Base-by-base conservation (phyloP, 1,140 invertebrate species). In the Dreissena rostriformis region DNA sequence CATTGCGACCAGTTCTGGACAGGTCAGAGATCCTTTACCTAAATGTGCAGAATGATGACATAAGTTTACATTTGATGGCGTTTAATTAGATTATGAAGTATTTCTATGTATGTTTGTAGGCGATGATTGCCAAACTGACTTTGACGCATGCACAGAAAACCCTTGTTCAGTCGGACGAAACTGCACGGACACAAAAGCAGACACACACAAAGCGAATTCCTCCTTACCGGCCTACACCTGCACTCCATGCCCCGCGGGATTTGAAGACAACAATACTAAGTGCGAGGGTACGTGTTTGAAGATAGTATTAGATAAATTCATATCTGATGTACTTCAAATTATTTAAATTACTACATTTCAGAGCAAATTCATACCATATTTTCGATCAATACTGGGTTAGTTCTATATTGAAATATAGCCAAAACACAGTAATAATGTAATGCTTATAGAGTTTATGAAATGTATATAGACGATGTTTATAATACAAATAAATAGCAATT, bases 1-100 rank as follows among this genome's bases (percentile, higher is more conserved):
- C 12, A 63, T 12, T 84, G 82, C 53, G 29, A 53, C 14, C 26
- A 19, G 0, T 84, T 77, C 51, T 84, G 75, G 73, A 72, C 73
- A 68, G 82, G 82, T 84, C 71, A 19, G 70, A 68, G 28, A 17
- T 65, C 29, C 5, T 68, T 15, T 52, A 49, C 66, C 11, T 28
- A n/a, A 67, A 76, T 73, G 19, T 6, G 17, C 29, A 26, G 17
- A 68, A 22, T 28, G 5, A 39, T 2, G 8, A 39, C 2, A 39
- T 39, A 5, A 39, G 39, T 39, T 39, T 39, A 5, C 5, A 28
- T 28, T 28, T 68, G 26, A 5, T 68, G 5, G 6, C 26, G 5
- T 19, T 17, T 17, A n/a, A 61, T n/a, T n/a, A n/a, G n/a, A n/a
- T 5, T 61, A 61, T 61, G 22, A 6, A 61, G 12, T 11, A 61